Evolutionary conservation across 2,888 invertebrate species (phyloP).

Genomic region (Oligia fasciuncula): DNA sequence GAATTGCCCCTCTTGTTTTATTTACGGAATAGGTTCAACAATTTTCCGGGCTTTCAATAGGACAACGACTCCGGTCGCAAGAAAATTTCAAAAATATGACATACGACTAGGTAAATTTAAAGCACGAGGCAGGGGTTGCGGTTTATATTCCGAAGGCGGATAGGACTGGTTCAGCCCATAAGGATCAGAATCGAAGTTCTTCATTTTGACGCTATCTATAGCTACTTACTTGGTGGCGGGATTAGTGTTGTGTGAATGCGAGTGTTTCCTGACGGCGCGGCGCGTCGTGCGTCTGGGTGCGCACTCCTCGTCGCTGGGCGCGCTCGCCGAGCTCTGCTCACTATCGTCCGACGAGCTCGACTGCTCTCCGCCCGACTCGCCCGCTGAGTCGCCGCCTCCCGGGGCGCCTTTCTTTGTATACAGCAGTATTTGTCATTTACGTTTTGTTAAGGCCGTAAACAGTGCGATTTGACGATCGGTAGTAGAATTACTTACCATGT

Average conservation of each 20-base stretch:
- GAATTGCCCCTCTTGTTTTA: background rate
- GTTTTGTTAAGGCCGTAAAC: conserved; percentile 14
- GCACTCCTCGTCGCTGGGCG: conserved; percentile 81
- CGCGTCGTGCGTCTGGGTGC: conserved; percentile 66
- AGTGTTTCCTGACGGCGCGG: conserved; percentile 54
- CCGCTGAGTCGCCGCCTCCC: conserved; percentile 75
- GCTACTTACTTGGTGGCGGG: conserved; percentile 68
- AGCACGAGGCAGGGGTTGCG: background rate
- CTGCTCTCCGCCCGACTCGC: conserved; percentile 75
- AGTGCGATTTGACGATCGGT: conserved; percentile 4
- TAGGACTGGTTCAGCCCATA: background rate
- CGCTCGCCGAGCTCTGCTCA: conserved; percentile 82
- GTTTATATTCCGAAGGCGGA: background rate
- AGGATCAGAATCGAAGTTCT: background rate
- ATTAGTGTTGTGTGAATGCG: conserved; percentile 59
- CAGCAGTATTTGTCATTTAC: conserved; percentile 59
- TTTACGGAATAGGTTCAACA: background rate
- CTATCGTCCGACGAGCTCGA: conserved; percentile 78
- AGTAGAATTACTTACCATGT: background rate
- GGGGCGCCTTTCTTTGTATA: conserved; percentile 85
- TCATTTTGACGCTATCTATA: background rate
- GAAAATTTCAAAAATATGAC: background rate
- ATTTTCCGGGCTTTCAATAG: background rate
- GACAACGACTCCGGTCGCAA: background rate
- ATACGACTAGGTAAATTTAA: background rate